Conservation (phyloP, 2,888 invertebrate genomes). For the Lasioglossum marginatum region DNA sequence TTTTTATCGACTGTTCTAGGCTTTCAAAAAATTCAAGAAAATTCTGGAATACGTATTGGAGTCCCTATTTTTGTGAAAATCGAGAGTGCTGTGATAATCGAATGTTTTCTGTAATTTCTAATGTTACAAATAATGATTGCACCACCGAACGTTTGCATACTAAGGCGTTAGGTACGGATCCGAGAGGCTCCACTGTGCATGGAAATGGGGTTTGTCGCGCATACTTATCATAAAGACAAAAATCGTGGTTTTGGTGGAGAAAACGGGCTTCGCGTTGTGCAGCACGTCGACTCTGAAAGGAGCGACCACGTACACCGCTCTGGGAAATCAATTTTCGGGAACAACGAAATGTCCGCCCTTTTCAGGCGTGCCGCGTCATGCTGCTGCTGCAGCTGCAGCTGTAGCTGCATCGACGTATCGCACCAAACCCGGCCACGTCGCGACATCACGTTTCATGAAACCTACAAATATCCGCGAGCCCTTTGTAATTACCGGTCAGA, state of each 20-base stretch:
- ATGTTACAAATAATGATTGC: too few relatives aligned
- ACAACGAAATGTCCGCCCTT: slow-evolving; percentile 54
- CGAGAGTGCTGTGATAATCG: background rate
- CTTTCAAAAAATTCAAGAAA: background rate
- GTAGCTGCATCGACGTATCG: slow-evolving; percentile 23
- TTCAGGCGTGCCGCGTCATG: slow-evolving; percentile 45
- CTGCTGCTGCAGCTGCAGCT: background rate
- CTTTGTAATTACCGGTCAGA: background rate
- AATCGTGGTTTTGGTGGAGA: background rate
- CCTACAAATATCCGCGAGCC: slow-evolving; percentile 13
- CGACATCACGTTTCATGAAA: slow-evolving; percentile 5
- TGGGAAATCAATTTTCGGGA: slow-evolving; percentile 60
- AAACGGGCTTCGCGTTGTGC: background rate
- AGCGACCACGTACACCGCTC: slow-evolving; percentile 37
- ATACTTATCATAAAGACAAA: slow-evolving; percentile 1
- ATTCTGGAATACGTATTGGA: background rate
- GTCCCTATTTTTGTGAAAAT: too few relatives aligned
- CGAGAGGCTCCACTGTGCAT: background rate
- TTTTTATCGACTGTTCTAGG: too few relatives aligned
- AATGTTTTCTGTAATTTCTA: background rate
- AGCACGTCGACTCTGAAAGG: slow-evolving; percentile 11
- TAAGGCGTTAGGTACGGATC: background rate
- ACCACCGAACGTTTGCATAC: background rate
- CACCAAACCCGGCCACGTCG: slow-evolving; percentile 7
- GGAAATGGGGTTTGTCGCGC: background rate